phyloP scores from a whole-genome alignment of 2,888 invertebrate species.

The Lysandra coridon region DNA sequence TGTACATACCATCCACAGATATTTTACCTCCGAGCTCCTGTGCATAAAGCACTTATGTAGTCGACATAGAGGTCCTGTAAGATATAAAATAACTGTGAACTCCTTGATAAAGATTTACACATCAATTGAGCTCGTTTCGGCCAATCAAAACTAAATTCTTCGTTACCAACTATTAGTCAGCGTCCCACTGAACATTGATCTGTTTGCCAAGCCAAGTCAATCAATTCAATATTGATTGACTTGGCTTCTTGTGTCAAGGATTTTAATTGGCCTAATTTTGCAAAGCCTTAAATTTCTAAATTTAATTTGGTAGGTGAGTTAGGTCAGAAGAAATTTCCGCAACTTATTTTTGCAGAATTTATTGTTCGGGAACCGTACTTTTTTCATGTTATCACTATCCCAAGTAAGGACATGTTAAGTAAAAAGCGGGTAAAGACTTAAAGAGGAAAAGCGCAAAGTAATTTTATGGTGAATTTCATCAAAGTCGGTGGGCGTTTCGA shows the following conservation, averaged over 20 bases:
- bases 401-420: too few species aligned
- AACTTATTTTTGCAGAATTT: neutral
- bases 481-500: too few species aligned
- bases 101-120: constrained; percentile 46
- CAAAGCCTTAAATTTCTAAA: neutral
- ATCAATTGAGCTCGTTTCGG: constrained; percentile 63
- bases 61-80: neutral
- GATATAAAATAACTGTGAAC: neutral
- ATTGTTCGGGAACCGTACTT: too few species aligned
- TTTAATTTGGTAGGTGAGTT: too few species aligned
- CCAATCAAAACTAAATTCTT: constrained; percentile 63
- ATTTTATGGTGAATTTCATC: too few species aligned
- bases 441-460: too few species aligned
- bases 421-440: too few species aligned
- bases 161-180: constrained; percentile 48
- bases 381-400: too few species aligned
- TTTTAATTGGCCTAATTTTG: neutral
- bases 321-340: neutral
- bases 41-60: neutral
- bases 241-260: neutral
- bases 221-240: neutral
- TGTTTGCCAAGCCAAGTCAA: neutral
- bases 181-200: constrained; percentile 44
- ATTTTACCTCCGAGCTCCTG: neutral
- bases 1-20: constrained; percentile 35